Evolutionary conservation across 2,797 vertebrate genomes (phyloP).

Genomic region (Hypotaenidia philippensis): DNA sequence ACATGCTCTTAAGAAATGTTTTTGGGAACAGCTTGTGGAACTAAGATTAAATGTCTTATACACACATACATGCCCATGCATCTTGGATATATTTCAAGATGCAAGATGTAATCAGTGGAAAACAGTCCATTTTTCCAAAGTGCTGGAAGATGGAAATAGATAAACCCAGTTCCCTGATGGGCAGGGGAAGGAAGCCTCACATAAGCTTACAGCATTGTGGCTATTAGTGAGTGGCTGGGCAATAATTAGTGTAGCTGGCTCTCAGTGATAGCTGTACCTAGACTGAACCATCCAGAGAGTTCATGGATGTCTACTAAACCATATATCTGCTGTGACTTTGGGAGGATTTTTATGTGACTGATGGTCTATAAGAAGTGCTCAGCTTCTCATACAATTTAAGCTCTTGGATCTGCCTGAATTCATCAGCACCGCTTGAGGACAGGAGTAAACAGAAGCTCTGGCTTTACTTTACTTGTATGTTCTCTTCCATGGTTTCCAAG

Average conservation of each 20-base stretch:
- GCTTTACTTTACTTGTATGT: neutral
- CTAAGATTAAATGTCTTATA: constrained; percentile 12
- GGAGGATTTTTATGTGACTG: neutral
- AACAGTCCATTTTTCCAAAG: neutral
- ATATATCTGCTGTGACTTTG: neutral
- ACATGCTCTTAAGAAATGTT: neutral
- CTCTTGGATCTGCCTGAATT: neutral
- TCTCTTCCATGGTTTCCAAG: neutral
- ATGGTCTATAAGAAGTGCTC: neutral
- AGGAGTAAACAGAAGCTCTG: neutral
- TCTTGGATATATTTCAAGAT: neutral
- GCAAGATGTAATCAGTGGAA: neutral
- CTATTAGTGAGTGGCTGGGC: neutral
- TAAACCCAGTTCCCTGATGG: neutral
- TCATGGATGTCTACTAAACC: neutral
- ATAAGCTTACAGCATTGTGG: neutral
- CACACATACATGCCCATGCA: neutral
- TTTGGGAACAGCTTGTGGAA: constrained; percentile 24
- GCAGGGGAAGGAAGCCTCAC: neutral
- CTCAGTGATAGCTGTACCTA: neutral
- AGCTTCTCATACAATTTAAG: neutral
- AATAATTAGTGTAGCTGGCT: neutral
- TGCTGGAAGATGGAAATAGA: neutral
- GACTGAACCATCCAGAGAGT: neutral
- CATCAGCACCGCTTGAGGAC: neutral